These are phyloP conservation scores for Cyprinodon brontotheroides DNA, from an alignment of 2,113 vertebrate genomes.

Conservation along the genomic window DNA sequence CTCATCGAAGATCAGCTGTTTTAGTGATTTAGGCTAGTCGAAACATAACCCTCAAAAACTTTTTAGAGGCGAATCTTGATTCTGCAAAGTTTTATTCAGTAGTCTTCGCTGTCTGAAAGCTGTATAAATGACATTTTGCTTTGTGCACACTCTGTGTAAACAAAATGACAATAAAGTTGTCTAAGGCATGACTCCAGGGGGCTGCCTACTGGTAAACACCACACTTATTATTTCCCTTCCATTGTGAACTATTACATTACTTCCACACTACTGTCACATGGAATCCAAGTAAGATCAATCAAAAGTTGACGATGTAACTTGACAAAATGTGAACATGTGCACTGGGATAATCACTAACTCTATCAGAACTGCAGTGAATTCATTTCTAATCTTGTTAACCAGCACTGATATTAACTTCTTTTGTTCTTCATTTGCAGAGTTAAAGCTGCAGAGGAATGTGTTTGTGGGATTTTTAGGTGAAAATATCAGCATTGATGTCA, in stretches of 20 bases:
- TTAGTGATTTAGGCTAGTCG: background rate
- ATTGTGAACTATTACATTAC: background rate
- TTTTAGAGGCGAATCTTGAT: background rate
- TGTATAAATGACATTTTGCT: too few species aligned
- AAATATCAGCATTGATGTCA: background rate
- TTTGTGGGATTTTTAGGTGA: conserved; percentile 53
- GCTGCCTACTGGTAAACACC: too few species aligned
- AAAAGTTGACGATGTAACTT: background rate
- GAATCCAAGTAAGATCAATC: background rate
- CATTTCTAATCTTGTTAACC: background rate
- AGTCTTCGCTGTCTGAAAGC: too few species aligned
- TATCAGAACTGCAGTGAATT: background rate
- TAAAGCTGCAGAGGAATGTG: conserved; percentile 2
- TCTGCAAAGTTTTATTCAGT: background rate
- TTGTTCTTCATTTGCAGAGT: conserved; percentile 33
- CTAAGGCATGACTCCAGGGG: too few species aligned
- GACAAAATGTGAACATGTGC: background rate
- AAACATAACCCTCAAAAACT: background rate
- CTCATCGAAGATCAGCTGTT: background rate
- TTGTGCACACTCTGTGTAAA: too few species aligned
- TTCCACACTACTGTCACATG: background rate
- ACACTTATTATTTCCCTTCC: background rate
- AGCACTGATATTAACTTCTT: background rate
- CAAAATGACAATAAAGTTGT: too few species aligned
- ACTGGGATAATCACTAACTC: too few species aligned